These are phyloP conservation scores for Apotomis turbidana DNA, from an alignment of 2,888 invertebrate species.

Conservation along the genomic window DNA sequence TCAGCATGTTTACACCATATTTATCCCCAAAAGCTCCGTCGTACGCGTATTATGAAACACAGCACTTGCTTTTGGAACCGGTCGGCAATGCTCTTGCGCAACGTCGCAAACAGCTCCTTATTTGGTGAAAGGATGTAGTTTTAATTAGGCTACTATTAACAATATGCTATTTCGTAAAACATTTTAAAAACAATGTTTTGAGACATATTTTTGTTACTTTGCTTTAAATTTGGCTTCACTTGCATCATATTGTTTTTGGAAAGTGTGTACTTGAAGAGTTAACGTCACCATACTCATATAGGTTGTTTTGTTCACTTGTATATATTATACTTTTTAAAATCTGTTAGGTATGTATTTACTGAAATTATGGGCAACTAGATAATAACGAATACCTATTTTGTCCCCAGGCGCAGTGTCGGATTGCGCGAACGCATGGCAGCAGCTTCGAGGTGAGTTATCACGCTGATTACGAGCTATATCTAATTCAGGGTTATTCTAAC, in stretches of 20 bases:
- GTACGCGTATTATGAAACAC: conserved; percentile 18
- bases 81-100: conserved; percentile 26
- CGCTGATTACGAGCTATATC: background rate
- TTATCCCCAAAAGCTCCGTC: conserved; percentile 18
- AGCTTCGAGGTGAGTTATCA: conserved; percentile 20
- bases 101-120: conserved; percentile 26
- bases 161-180: conserved; percentile 3
- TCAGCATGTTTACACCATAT: background rate
- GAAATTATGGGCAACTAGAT: background rate
- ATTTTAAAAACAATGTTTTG: background rate
- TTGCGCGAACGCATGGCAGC: conserved; percentile 10
- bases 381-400: conserved; percentile 15
- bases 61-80: conserved; percentile 33
- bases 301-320: too few relatives aligned
- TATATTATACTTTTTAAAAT: too few relatives aligned
- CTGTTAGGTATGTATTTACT: background rate
- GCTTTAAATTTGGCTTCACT: background rate
- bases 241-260: background rate
- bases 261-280: too few relatives aligned
- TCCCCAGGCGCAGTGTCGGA: conserved; percentile 23
- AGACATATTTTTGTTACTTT: background rate
- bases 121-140: conserved; percentile 36
- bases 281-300: too few relatives aligned
- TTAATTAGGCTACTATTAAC: conserved; percentile 24
- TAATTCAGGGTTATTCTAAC: background rate